These are phyloP conservation scores for Solen grandis DNA, from an alignment of 1,140 invertebrate species.

Conservation along the genomic window DNA sequence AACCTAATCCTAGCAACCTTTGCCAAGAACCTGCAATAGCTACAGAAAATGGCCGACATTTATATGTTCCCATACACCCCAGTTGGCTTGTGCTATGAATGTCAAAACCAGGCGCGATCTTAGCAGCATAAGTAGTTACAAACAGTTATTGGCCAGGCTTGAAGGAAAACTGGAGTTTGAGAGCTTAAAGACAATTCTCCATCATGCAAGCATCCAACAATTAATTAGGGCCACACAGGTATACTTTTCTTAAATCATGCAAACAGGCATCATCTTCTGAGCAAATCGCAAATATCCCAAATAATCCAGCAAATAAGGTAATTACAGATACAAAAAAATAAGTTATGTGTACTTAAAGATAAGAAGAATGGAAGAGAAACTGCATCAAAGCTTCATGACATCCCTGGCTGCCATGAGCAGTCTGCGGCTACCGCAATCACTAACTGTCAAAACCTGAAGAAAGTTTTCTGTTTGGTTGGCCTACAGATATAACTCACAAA, in stretches of 20 bases:
- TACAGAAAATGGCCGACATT: conserved; percentile 57
- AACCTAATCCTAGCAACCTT: background rate
- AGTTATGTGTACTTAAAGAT: no score
- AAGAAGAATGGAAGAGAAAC: no score
- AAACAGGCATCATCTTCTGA: background rate
- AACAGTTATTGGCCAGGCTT: background rate
- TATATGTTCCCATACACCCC: conserved; percentile 38
- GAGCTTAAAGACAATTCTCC: background rate
- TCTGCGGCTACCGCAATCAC: no score
- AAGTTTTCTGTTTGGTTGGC: no score
- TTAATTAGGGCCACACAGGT: background rate
- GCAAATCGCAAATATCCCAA: background rate
- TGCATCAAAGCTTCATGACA: no score
- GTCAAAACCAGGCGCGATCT: conserved; percentile 50
- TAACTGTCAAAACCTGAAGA: no score
- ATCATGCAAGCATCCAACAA: background rate
- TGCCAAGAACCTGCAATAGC: background rate
- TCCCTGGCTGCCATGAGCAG: no score
- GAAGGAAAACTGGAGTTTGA: background rate
- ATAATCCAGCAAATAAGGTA: no score
- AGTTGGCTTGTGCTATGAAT: conserved; percentile 36
- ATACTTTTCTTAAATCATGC: background rate
- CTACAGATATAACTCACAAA: no score
- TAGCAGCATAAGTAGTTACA: background rate
- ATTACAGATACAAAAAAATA: no score